phyloP scores from a whole-genome alignment of 53 echinoderm and acorn worm genomes.

The Actinopyga echinites region DNA sequence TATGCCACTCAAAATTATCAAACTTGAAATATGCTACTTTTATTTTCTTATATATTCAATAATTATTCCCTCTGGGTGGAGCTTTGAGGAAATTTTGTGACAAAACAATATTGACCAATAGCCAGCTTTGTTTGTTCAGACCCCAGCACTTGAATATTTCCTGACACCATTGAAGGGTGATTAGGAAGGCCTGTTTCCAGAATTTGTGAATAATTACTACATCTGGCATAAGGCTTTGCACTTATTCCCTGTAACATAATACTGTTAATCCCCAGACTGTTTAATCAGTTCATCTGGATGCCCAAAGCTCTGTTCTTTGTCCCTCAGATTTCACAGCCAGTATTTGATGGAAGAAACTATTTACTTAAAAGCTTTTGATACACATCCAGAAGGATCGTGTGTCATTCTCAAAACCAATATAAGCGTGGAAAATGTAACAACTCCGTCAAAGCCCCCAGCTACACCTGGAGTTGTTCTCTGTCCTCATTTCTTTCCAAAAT shows the following conservation, averaged over 20 bases:
- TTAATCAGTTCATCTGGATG: conserved; percentile 1
- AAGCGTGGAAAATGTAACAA: conserved; percentile 25
- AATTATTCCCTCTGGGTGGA: no score
- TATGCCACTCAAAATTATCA: no score
- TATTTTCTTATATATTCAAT: no score
- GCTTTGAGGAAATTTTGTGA: no score
- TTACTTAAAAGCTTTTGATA: conserved; percentile 21
- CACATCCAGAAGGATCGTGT: background rate
- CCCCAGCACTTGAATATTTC: no score
- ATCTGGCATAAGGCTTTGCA: background rate
- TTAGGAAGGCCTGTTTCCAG: no score
- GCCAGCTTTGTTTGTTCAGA: no score
- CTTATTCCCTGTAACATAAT: conserved; percentile 2
- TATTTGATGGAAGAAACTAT: conserved; percentile 4
- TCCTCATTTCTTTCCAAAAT: conserved; percentile 3
- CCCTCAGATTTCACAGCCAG: background rate
- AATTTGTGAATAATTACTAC: no score
- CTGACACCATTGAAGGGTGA: no score
- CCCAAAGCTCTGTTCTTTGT: conserved; percentile 5
- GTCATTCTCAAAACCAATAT: conserved; percentile 18
- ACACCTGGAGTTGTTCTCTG: background rate
- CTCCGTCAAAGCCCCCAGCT: background rate
- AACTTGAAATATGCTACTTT: no score
- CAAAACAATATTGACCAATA: no score
- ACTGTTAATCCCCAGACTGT: conserved; percentile 5